Percentiles rank a stretch among this genome's conserved stretches.
Evolutionary conservation across 2,113 vertebrate species (phyloP).

Genomic region (Arvicanthis niloticus): DNA sequence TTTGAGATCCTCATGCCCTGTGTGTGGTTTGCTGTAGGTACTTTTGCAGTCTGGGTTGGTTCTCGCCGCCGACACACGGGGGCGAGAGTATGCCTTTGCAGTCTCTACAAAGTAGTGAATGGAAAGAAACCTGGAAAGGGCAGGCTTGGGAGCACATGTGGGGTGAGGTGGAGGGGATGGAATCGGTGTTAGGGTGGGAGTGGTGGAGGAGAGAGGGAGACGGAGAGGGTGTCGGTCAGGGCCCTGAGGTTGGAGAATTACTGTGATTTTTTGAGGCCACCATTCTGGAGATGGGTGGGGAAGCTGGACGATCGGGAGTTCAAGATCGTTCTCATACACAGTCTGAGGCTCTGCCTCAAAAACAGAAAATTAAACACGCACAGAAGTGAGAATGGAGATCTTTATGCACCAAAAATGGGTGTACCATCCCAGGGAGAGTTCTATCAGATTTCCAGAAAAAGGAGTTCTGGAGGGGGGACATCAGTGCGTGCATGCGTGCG

Average conservation of each 20-base stretch:
- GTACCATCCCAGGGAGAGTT: not conserved
- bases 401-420: not conserved
- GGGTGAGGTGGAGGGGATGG: too few relatives aligned
- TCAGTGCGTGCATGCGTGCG: not conserved
- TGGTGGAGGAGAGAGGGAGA: rapidly evolving
- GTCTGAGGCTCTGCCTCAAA: not conserved
- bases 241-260: too few relatives aligned
- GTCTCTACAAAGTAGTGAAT: not conserved
- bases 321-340: not conserved
- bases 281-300: too few relatives aligned
- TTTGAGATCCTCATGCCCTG: too few relatives aligned
- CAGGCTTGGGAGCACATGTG: too few relatives aligned
- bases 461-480: not conserved
- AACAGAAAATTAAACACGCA: not conserved
- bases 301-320: not conserved
- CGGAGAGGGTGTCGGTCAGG: not conserved
- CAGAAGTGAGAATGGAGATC: not conserved
- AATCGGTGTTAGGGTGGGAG: too few relatives aligned
- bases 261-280: not conserved
- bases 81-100: not conserved
- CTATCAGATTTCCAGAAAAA: not conserved
- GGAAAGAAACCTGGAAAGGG: rapidly evolving
- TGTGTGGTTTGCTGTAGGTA: not conserved
- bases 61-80: not conserved
- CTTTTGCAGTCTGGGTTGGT: not conserved